Evolutionary conservation across 1,140 invertebrate genomes (phyloP).

Genomic region (Leptoteleia sp.): DNA sequence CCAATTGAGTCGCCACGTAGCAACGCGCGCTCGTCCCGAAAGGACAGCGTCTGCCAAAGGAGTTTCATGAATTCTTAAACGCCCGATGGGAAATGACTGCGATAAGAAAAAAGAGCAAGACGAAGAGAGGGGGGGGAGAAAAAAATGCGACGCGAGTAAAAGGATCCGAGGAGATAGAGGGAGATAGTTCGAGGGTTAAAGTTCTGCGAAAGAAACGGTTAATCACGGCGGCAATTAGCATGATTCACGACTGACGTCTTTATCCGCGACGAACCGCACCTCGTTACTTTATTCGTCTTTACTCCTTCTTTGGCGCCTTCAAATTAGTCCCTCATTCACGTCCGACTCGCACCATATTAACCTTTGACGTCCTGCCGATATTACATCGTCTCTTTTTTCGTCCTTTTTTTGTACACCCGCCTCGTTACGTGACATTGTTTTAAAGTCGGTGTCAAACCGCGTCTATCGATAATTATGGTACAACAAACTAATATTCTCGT

Average conservation of each 20-base stretch:
- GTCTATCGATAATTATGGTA: too few relatives aligned
- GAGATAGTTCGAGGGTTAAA: constrained; percentile 70
- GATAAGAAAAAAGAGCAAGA: neutral
- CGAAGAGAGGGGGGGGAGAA: neutral
- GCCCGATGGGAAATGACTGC: constrained; percentile 43
- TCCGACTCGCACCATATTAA: constrained; percentile 53
- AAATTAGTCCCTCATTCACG: constrained; percentile 72
- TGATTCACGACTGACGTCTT: constrained; percentile 77
- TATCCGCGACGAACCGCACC: constrained; percentile 68
- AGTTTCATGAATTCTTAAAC: constrained; percentile 67
- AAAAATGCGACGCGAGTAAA: constrained; percentile 32
- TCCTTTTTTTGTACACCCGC: neutral
- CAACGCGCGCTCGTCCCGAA: constrained; percentile 43
- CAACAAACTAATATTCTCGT: too few relatives aligned
- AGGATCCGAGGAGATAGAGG: constrained; percentile 2
- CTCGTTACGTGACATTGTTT: constrained; percentile 31
- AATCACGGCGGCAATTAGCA: constrained; percentile 78
- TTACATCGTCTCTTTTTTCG: constrained; percentile 10
- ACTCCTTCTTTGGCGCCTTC: constrained; percentile 71
- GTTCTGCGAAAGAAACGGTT: constrained; percentile 77
- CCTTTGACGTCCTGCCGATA: constrained; percentile 58
- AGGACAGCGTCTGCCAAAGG: constrained; percentile 12
- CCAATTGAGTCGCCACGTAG: constrained; percentile 40
- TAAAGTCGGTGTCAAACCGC: too few relatives aligned
- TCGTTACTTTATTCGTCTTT: constrained; percentile 73